Evolutionary conservation across 1,140 invertebrate species (phyloP), one percentile per base, ranked within the genome.

Genomic region (Hyles vespertilio): DNA sequence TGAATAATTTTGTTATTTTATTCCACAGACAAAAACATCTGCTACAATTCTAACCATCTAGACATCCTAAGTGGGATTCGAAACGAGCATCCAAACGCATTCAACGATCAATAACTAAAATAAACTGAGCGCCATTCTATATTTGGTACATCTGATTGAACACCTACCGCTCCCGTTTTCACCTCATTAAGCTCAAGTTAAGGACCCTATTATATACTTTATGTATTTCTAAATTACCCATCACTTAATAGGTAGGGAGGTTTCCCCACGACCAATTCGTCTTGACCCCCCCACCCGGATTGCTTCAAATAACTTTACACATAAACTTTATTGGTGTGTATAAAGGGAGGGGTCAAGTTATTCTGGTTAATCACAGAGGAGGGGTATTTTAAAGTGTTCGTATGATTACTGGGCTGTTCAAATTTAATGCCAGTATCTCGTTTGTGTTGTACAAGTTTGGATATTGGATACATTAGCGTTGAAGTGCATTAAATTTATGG

Each of bases 131-230:
- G 10, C 50, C 50, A 51, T 34, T 51, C 50, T 60, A 68, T 61
- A 68, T 63, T 68, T 54, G 59, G 63, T 48, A 59, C 57, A 58
- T 63, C 51, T 52, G 60, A 63, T 63, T 52, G 61, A 65, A 71
- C 64, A 70, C 67, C 67, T 69, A 62, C 40, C 48, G 53, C 47
- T 63, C 77, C 72, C 68, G 72, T 81, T 81, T 81, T 77, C 83
- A 84, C 78, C 81, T 84, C 83, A 86, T 86, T 86, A 81, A 78
- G 68, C 72, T 71, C 65, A 68, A 82, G 77, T 80, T 81, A 83
- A 86, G 82, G 77, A 76, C 68, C 77, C 85, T 83, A 87, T 88
- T 88, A 88, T 88, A 81, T 86, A 88, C 84, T 88, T 88, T 88
- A 85, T 88, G 81, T 88, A 79, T 75, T 79, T 66, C 74, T 77